Conservation (phyloP, 2,113 vertebrate genomes). For the Bujurquina vittata region DNA sequence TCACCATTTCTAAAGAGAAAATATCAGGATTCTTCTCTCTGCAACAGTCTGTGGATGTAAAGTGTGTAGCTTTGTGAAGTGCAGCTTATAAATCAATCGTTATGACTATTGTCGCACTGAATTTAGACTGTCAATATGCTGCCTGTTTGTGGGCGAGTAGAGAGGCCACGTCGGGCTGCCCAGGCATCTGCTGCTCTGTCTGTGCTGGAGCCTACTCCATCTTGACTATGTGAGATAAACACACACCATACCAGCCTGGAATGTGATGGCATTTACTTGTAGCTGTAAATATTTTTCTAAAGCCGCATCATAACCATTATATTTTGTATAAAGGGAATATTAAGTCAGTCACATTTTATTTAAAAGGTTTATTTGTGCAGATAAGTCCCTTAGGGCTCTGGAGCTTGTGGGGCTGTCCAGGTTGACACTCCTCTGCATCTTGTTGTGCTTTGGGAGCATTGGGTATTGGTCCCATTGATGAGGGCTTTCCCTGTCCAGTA, state of each 20-base stretch:
- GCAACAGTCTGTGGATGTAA: background rate
- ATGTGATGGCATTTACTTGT: background rate
- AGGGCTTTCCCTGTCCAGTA: background rate
- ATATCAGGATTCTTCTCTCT: background rate
- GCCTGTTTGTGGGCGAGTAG: constrained; percentile 29
- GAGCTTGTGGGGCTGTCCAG: background rate
- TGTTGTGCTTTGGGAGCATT: background rate
- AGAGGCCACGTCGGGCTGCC: constrained; percentile 43
- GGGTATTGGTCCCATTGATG: background rate
- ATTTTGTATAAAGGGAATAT: too few relatives aligned
- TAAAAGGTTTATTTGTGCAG: background rate
- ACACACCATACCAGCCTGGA: background rate
- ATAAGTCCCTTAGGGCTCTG: background rate
- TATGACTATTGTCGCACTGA: constrained; percentile 19
- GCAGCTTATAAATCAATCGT: constrained; percentile 28
- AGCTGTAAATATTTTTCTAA: too few relatives aligned
- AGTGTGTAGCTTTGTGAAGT: constrained; percentile 7
- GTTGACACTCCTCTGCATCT: background rate
- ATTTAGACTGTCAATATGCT: constrained; percentile 49
- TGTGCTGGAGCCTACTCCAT: constrained; percentile 19
- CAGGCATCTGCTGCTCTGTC: constrained; percentile 50
- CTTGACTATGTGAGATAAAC: constrained; percentile 32
- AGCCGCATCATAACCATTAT: too few relatives aligned
- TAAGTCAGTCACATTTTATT: background rate
- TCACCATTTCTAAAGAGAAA: constrained; percentile 16